phyloP scores from a whole-genome alignment of 2,797 vertebrate genomes.

The Peromyscus attwateri region DNA sequence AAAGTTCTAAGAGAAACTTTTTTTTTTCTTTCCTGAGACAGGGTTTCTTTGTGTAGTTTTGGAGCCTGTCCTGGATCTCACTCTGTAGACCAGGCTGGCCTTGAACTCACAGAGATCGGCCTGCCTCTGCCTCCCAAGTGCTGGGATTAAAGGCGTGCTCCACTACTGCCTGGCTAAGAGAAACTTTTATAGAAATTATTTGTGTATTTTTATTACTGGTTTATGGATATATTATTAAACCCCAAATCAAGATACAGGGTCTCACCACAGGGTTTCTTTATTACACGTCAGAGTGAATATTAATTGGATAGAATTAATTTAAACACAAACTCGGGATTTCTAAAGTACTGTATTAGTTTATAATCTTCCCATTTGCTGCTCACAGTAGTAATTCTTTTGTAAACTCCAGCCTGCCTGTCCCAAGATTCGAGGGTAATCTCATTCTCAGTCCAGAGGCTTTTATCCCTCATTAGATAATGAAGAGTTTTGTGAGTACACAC shows the following conservation, averaged over 20 bases:
- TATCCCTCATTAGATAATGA: conserved; percentile 30
- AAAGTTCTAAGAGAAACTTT: background rate
- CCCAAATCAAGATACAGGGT: conserved; percentile 20
- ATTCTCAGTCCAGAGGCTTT: background rate
- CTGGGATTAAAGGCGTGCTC: no score
- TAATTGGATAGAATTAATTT: conserved; percentile 62
- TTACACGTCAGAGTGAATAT: background rate
- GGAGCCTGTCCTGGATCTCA: no score
- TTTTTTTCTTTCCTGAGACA: no score
- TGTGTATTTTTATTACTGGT: conserved; percentile 41
- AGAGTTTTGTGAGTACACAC: background rate
- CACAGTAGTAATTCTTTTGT: conserved; percentile 11
- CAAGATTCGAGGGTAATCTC: background rate
- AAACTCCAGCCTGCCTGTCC: background rate
- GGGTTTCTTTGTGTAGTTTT: no score
- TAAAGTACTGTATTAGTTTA: conserved; percentile 53
- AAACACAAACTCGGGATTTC: conserved; percentile 23
- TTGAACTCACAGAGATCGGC: no score
- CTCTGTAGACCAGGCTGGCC: no score
- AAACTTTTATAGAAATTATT: conserved; percentile 2
- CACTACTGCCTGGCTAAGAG: no score
- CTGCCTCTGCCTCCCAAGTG: no score
- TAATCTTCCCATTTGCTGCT: conserved; percentile 5
- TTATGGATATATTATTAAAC: conserved; percentile 18
- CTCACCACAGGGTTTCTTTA: conserved; percentile 17